These are phyloP conservation scores for Synanthedon formicaeformis DNA, from an alignment of 2,888 invertebrate genomes.

Conservation along the genomic window DNA sequence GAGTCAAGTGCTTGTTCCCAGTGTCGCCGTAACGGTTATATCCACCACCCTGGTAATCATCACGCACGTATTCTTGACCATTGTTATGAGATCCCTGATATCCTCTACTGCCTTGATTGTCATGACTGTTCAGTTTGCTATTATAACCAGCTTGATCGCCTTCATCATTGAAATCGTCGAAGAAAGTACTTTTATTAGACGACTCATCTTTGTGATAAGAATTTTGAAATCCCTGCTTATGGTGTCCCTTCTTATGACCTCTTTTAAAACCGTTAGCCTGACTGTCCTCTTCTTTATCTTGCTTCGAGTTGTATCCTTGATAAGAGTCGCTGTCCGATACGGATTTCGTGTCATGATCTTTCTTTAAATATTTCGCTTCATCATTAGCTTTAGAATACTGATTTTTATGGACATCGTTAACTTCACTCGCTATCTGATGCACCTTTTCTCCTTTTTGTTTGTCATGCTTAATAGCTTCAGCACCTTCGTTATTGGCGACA, in stretches of 20 bases:
- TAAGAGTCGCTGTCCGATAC: constrained; percentile 54
- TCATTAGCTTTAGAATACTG: constrained; percentile 58
- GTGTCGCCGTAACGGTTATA: constrained; percentile 50
- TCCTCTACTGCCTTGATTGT: constrained; percentile 49
- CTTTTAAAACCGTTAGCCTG: constrained; percentile 50
- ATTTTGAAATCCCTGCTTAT: constrained; percentile 77
- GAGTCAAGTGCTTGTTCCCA: constrained; percentile 45
- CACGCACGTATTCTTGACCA: constrained; percentile 45
- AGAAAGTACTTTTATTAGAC: constrained; percentile 76
- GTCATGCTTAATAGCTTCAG: constrained; percentile 50
- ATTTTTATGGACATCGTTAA: constrained; percentile 54
- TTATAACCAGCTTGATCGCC: constrained; percentile 57
- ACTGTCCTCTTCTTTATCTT: constrained; percentile 57
- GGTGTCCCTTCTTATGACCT: constrained; percentile 76
- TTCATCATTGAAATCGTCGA: constrained; percentile 72
- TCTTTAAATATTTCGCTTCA: constrained; percentile 56
- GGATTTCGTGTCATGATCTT: constrained; percentile 56
- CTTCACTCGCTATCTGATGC: constrained; percentile 49
- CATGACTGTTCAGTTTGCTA: constrained; percentile 45
- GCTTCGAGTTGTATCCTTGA: constrained; percentile 49
- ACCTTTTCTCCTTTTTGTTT: constrained; percentile 59
- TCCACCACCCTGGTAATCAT: constrained; percentile 48
- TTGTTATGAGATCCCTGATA: constrained; percentile 58
- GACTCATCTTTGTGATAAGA: constrained; percentile 79
- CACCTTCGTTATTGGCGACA: constrained; percentile 47